Evolutionary conservation across 2,113 vertebrate species (phyloP).

Genomic region (Paratilapia polleni): DNA sequence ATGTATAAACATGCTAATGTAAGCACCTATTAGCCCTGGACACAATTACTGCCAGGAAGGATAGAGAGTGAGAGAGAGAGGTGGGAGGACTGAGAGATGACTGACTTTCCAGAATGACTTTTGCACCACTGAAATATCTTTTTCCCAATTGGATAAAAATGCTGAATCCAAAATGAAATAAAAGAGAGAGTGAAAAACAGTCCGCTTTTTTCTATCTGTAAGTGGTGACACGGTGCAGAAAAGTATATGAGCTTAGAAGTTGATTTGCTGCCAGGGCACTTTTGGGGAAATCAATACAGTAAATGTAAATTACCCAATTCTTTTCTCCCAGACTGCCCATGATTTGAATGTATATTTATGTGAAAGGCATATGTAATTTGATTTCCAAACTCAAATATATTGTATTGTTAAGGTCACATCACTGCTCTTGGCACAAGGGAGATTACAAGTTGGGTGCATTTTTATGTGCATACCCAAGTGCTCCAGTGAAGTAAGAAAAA

Average conservation of each 20-base stretch:
- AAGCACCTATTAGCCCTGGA: conserved; percentile 62
- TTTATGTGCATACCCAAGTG: conserved; percentile 34
- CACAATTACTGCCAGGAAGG: conserved; percentile 54
- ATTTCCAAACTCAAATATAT: conserved; percentile 71
- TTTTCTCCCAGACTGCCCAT: conserved; percentile 25
- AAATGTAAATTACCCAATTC: conserved; percentile 64
- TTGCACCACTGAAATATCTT: conserved; percentile 47
- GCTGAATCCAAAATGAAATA: conserved; percentile 59
- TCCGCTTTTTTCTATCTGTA: neutral
- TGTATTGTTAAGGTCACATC: conserved; percentile 62
- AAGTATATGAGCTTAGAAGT: conserved; percentile 23
- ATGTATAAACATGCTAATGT: conserved; percentile 64
- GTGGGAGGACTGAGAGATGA: conserved; percentile 22
- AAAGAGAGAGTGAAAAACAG: conserved; percentile 30
- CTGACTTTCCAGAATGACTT: conserved; percentile 56
- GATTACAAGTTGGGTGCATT: conserved; percentile 44
- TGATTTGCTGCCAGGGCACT: conserved; percentile 68
- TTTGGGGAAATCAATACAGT: conserved; percentile 71
- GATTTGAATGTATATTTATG: conserved; percentile 69
- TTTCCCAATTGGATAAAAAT: conserved; percentile 40
- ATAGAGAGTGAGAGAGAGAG: neutral
- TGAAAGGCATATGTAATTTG: conserved; percentile 63
- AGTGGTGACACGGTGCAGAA: conserved; percentile 6
- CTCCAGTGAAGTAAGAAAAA: conserved; percentile 3
- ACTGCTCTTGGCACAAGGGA: conserved; percentile 25